phyloP scores from a whole-genome alignment of 2,113 vertebrate species.

The Anarhynchus alexandrinus region DNA sequence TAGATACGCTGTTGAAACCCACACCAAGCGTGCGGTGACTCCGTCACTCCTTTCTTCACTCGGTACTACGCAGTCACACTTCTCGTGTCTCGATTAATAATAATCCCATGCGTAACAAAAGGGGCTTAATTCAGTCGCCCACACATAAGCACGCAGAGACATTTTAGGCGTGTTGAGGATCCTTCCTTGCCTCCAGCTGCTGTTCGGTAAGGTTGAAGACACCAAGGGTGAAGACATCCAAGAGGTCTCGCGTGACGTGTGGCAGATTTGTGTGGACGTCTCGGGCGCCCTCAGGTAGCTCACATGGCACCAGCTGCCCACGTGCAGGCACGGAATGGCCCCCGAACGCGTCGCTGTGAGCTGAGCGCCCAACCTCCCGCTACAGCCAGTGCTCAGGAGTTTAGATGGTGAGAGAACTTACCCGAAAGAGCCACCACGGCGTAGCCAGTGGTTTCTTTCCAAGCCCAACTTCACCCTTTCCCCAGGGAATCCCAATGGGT shows the following conservation, averaged over 20 bases:
- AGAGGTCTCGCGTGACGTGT: not conserved
- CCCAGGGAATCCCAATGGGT: not conserved
- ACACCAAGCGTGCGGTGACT: rapidly evolving
- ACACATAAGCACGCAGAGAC: rapidly evolving
- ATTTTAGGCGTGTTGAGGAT: not conserved
- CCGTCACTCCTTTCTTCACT: not conserved
- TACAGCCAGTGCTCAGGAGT: not conserved
- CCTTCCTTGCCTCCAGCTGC: not conserved
- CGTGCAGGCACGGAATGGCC: not conserved
- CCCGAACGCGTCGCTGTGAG: not conserved
- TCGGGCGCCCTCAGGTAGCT: too few relatives aligned
- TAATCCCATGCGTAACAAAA: not conserved
- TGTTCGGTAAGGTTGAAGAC: not conserved
- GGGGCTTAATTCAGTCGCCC: not conserved
- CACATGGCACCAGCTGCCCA: not conserved
- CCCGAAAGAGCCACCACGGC: rapidly evolving
- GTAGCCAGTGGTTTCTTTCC: rapidly evolving
- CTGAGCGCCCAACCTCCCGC: not conserved
- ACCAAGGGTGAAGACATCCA: not conserved
- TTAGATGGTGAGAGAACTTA: not conserved
- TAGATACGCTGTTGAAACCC: not conserved
- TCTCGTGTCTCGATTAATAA: not conserved
- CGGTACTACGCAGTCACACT: not conserved
- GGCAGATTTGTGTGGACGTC: not conserved
- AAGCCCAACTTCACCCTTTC: not conserved